phyloP scores from a whole-genome alignment of 2,113 vertebrate species.

The Sapajus apella region DNA sequence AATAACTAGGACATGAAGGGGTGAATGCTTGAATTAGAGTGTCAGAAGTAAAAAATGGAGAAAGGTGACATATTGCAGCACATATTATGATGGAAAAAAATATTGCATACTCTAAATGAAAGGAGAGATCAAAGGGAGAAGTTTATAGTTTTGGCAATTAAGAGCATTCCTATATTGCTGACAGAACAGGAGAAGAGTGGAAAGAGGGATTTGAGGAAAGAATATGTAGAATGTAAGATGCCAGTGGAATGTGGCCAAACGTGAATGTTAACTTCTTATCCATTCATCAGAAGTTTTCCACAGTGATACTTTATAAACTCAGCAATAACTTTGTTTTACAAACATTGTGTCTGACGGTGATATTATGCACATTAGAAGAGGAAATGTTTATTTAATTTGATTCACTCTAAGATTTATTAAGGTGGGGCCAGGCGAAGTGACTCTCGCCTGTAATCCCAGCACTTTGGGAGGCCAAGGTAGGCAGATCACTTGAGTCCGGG shows the following conservation, averaged over 20 bases:
- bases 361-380: neutral
- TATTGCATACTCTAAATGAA: neutral
- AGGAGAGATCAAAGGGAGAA: neutral
- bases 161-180: neutral
- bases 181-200: neutral
- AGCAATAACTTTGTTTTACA: neutral
- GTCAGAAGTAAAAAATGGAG: neutral
- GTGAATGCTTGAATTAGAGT: neutral
- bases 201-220: neutral
- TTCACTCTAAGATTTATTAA: slow-evolving; percentile 4
- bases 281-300: neutral
- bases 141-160: neutral
- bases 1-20: neutral
- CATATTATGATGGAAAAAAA: neutral
- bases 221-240: neutral
- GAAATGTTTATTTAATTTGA: slow-evolving; percentile 22
- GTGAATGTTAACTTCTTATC: neutral
- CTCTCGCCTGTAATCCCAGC: too few relatives aligned
- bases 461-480: too few relatives aligned
- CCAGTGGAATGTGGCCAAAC: neutral
- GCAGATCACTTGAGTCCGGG: too few relatives aligned
- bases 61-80: neutral
- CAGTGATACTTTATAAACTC: neutral
- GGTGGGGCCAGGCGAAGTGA: neutral
- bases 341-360: neutral